Base-by-base conservation (phyloP, 1,140 invertebrate species). In the Mizuhopecten yessoensis region DNA sequence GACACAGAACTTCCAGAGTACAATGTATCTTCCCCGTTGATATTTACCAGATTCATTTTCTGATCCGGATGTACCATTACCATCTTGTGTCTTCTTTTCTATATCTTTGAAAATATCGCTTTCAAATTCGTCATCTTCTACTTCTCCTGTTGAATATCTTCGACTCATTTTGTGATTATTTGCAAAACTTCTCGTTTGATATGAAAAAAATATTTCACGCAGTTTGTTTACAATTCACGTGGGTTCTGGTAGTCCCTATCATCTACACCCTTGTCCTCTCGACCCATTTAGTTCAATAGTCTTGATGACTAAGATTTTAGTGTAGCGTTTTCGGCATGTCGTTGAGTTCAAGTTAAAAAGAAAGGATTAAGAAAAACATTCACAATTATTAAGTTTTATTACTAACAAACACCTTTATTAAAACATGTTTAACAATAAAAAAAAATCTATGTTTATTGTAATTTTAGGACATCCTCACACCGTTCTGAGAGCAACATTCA, bases 201-300 rank as follows among this genome's bases (percentile, higher is more conserved):
- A n/a, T 39, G 45, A 23, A n/a, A 13, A 49, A 15, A 9, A 15
- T 49, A 17, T 23, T 49, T 49, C 13, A 49, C 20, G n/a, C 23
- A 75, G n/a, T 29, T 75, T 75, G 57, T 75, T 75, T 75, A 75
- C 57, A 75, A 29, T 75, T 75, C 57, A 75, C 57, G 57, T 75
- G 57, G 57, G 57, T 75, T 75, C 29, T 29, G 57, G n/a, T n/a
- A n/a, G n/a, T n/a, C n/a, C n/a, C n/a, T n/a, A n/a, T n/a, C n/a
- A n/a, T n/a, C n/a, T n/a, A n/a, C n/a, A n/a, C n/a, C n/a, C n/a
- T n/a, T n/a, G n/a, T n/a, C n/a, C n/a, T n/a, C n/a, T n/a, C n/a
- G n/a, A n/a, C n/a, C n/a, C n/a, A n/a, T n/a, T n/a, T n/a, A n/a
- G n/a, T n/a, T n/a, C n/a, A n/a, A n/a, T n/a, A n/a, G n/a, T n/a